Evolutionary conservation across 2,797 vertebrate species (phyloP), one percentile per base, ranked within the genome.

Genomic region (Diplodus sargus): DNA sequence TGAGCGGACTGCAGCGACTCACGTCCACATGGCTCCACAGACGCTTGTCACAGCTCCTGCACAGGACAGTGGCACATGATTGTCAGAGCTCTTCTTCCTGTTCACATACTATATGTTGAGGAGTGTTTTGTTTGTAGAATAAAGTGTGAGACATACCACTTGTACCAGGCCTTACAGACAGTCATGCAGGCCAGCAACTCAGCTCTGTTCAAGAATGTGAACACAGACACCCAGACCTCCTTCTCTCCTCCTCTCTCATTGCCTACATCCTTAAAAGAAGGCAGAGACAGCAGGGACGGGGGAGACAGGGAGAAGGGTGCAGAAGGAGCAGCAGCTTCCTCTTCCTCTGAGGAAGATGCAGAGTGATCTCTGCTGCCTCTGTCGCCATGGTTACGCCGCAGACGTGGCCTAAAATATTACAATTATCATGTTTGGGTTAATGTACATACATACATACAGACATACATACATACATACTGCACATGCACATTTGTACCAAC

Each of bases 131-230:
- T 20, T 16, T 67, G 58, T 15, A 14, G 54, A 18, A 43, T 6
- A 39, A 17, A 42, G 22, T 4, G 10, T 25, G 28, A 1, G 52
- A 95, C 97, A 90, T 94, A 99, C 98, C 98, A 99, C 91, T 98
- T 99, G 95, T 98, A 98, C 98, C 98, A 99, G 86, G 97, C 97
- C 93, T 99, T 99, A 91, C 98, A 99, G 85, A 99, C 98, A 23
- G 95, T 96, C 98, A 99, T 99, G 93, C 98, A 99, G 90, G 96
- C 95, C 91, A 97, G 97, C 81, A 99, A 96, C 90, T 99, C 96
- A 18, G 95, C 96, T 91, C 96, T 94, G 85, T 88, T 95, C 85
- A 99, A 93, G 95, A 97, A 97, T 84, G 94, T 95, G 94, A 99
- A 99, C 87, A 99, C 97, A 0, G 98, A 97, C 90, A 98, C 97